Base-by-base conservation (phyloP, 1,140 invertebrate species). In the Penaeus chinensis region DNA sequence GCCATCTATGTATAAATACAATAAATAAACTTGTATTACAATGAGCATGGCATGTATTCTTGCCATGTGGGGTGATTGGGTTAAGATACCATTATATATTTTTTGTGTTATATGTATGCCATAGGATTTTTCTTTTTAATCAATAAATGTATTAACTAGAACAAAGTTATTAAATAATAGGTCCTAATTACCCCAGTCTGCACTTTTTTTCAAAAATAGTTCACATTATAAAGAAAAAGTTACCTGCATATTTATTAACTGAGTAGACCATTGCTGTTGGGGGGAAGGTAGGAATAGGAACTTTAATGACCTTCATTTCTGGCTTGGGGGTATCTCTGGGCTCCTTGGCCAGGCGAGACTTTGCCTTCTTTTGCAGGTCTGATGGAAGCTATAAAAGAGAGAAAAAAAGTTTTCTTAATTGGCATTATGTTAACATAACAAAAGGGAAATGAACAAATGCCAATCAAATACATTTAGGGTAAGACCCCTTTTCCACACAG, bases 251-350 rank as follows among this genome's bases (percentile, higher is more conserved):
- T 91, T 93, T 93, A 91, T 94, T 94, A 81, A 97, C 94, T 78
- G 96, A 96, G 91, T 96, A 97, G 3, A 97, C 95, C 95, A 97
- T 97, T 18, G 96, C 96, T 22, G 96, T 97, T 20, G 96, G 96
- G 54, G 96, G 96, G 92, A 97, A 97, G 32, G 96, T 96, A 24
- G 95, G 95, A 91, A 96, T 96, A 65, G 95, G 96, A 80, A 96
- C 96, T 90, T 95, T 95, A 74, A 96, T 96, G 79, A 94, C 95
- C 92, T 95, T 95, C 19, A 94, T 92, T 90, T 95, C 94, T 47
- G 93, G 92, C 74, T 92, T 93, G 85, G 89, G 78, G 42, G 81
- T 79, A 54, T 88, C 84, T 16, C 80, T 62, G 18, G 84, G 66
- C 92, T 93, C 91, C 87, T 87, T 86, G 91, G 91, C 3, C 89